Conservation (phyloP, 2,797 vertebrate genomes). For the Graptemys geographica region DNA sequence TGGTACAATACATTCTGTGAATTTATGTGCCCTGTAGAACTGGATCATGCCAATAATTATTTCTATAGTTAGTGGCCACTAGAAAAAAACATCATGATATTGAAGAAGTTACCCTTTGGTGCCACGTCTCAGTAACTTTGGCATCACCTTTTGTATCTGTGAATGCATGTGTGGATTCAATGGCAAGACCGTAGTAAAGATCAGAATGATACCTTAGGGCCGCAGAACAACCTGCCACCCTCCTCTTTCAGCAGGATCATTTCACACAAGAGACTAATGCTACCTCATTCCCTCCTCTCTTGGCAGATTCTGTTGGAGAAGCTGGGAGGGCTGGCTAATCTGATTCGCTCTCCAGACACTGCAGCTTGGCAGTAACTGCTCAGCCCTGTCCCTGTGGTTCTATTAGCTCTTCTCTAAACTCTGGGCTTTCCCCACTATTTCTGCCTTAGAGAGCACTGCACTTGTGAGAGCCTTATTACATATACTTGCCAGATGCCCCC, state of each 20-base stretch:
- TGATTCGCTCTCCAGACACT: background rate
- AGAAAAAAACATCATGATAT: background rate
- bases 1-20: background rate
- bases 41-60: fast-evolving
- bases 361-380: background rate
- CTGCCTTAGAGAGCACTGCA: background rate
- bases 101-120: background rate
- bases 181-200: background rate
- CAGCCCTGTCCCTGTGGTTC: background rate
- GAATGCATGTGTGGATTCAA: background rate
- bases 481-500: background rate
- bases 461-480: background rate
- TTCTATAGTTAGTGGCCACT: background rate
- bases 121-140: fast-evolving
- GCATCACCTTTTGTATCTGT: fast-evolving
- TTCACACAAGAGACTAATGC: background rate
- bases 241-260: background rate
- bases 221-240: background rate
- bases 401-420: background rate
- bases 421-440: background rate
- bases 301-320: background rate
- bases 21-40: background rate
- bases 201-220: background rate
- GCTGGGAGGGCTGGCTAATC: background rate
- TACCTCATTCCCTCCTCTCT: background rate